Evolutionary conservation across 1,140 invertebrate species (phyloP), one percentile per base, ranked within the genome.

Genomic region (Diploscapter pachys): DNA sequence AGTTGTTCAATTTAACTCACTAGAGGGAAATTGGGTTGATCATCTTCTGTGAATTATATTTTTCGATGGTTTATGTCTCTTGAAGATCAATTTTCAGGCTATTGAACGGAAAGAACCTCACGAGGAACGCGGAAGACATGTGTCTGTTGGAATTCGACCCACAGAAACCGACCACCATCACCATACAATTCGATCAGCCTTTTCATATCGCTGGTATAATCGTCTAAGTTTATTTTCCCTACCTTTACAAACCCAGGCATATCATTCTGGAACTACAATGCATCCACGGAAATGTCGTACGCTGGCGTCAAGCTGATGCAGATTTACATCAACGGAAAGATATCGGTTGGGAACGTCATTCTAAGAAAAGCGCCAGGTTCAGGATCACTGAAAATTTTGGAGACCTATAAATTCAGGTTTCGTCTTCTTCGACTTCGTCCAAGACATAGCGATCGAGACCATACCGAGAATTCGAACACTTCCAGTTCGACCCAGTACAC

Each of bases 231-330:
- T 69, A 59, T 9, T 69, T 59, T 2, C 50, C 8, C 53, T 9
- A 9, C 50, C 9, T 65, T 65, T 11, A 55, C 80, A 82, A 63
- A 86, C 54, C 82, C 81, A 66, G 88, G 88, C 68, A 84, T 93
- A 2, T 88, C 90, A 65, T 82, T 93, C 55, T 93, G 92, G 92
- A 93, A 93, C 86, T 93, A 92, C 84, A 93, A 93, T 85, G 90
- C 89, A 72, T 90, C 88, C 76, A 86, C 90, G 79, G 91, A 92
- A 80, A 86, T 90, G 66, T 90, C 91, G 52, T 92, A 91, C 84
- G 89, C 89, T 79, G 92, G 92, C 63, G 91, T 91, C 87, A 88
- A 87, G 62, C 80, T 71, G 73, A 67, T 78, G 6, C 75, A 82
- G 55, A 79, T 85, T 59, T 85, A 85, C 65, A 71, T 76, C 3